These are phyloP conservation scores for Hermetia illucens DNA, from an alignment of 1,140 invertebrate genomes.

Conservation along the genomic window DNA sequence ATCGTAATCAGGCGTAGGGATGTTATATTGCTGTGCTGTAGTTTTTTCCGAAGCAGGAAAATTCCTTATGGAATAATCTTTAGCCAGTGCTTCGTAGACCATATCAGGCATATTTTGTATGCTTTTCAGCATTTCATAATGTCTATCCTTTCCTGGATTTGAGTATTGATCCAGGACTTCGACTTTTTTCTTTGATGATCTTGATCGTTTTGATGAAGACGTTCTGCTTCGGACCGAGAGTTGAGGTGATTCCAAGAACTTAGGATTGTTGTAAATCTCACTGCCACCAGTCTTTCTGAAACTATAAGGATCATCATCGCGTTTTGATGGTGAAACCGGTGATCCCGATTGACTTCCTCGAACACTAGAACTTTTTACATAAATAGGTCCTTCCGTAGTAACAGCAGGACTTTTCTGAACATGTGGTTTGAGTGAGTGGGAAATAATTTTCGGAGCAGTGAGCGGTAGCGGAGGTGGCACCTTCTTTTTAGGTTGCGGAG, in stretches of 20 bases:
- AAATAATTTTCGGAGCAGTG: constrained; percentile 6
- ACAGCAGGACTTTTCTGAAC: neutral
- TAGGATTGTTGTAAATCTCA: constrained; percentile 30
- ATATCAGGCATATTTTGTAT: constrained; percentile 40
- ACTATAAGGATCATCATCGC: too few species aligned
- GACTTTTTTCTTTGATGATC: constrained; percentile 14
- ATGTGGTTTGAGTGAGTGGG: constrained; percentile 9
- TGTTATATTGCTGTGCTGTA: constrained; percentile 10
- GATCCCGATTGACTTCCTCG: neutral
- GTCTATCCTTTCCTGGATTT: constrained; percentile 21
- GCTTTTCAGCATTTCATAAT: constrained; percentile 28
- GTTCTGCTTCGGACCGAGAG: constrained; percentile 15
- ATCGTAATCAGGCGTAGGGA: constrained; percentile 29
- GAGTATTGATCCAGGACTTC: constrained; percentile 26
- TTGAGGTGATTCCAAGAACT: constrained; percentile 24
- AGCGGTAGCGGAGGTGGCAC: constrained; percentile 16
- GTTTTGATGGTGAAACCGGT: constrained; percentile 1
- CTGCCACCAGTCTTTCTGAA: too few species aligned
- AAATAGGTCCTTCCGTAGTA: too few species aligned
- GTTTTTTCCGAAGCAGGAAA: constrained; percentile 1
- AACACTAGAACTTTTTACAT: too few species aligned
- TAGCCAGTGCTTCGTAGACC: constrained; percentile 44
- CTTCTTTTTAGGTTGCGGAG: too few species aligned
- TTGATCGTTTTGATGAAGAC: constrained; percentile 14
- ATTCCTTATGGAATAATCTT: constrained; percentile 17